A percentile compares a stretch with the other conserved stretches of the same genome.
phyloP scores from a whole-genome alignment of 2,113 vertebrate genomes.

The Centrocercus urophasianus region DNA sequence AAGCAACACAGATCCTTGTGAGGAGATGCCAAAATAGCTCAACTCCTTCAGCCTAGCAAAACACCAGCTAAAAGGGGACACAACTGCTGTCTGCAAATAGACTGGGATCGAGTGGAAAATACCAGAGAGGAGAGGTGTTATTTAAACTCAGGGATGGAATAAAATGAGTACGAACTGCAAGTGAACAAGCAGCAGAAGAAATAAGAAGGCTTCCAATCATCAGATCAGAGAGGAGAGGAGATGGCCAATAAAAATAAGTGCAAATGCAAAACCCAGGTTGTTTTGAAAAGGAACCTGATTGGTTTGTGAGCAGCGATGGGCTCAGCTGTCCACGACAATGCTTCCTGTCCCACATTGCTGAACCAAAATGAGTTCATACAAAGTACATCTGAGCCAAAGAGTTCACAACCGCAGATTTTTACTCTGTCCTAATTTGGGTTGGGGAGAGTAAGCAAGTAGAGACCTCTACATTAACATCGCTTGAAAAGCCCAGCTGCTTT shows the following conservation, averaged over 20 bases:
- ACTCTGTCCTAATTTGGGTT: background rate
- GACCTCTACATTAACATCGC: background rate
- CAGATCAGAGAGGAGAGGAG: background rate
- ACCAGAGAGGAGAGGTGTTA: background rate
- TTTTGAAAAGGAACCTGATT: conserved; percentile 3
- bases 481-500: background rate
- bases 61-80: conserved; percentile 44
- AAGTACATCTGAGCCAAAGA: background rate
- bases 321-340: background rate
- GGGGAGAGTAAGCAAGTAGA: background rate
- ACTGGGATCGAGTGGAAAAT: background rate
- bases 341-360: background rate
- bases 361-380: background rate
- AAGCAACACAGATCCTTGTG: background rate
- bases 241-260: background rate
- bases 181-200: background rate
- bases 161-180: background rate
- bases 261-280: background rate
- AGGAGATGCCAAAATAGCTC: background rate
- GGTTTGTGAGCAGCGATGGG: background rate
- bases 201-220: background rate
- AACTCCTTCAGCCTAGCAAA: background rate
- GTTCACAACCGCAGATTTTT: background rate
- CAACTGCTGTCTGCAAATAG: conserved; percentile 32
- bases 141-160: conserved; percentile 13